These are phyloP conservation scores for Bombus affinis DNA, from an alignment of 1,140 invertebrate genomes.

Conservation along the genomic window DNA sequence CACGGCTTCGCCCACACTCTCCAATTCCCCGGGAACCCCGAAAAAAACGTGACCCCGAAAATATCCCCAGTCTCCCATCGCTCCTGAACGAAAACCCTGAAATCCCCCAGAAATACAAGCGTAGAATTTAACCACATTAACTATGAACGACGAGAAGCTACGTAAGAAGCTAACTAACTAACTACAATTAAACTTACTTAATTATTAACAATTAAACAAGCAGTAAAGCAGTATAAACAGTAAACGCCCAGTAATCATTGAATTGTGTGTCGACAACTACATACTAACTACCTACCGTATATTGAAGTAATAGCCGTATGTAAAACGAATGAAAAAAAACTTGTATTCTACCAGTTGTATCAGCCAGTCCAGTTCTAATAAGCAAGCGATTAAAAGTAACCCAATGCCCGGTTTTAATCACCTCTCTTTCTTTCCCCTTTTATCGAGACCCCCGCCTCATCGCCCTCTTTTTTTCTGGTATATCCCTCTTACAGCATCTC, in stretches of 20 bases:
- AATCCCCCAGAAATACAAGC: conserved; percentile 73
- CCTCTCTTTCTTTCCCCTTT: not conserved
- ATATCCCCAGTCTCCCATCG: not conserved
- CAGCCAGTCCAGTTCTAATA: conserved; percentile 82
- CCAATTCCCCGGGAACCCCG: conserved; percentile 36
- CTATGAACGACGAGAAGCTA: conserved; percentile 80
- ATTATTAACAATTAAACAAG: conserved; percentile 83
- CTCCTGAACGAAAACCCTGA: conserved; percentile 4
- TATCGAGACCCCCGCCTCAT: not conserved
- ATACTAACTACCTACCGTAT: conserved; percentile 83
- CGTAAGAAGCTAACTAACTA: conserved; percentile 82
- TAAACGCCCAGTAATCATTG: conserved; percentile 83
- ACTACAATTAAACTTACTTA: conserved; percentile 83
- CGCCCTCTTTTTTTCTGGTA: not conserved
- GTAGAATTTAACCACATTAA: conserved; percentile 82
- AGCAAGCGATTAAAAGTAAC: conserved; percentile 81
- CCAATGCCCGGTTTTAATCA: conserved; percentile 70
- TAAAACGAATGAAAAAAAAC: conserved; percentile 81
- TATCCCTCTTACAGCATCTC: conserved; percentile 27
- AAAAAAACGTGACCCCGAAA: not conserved
- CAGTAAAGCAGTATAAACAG: conserved; percentile 83
- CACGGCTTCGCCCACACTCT: conserved; percentile 49
- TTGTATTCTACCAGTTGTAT: conserved; percentile 83
- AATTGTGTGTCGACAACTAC: conserved; percentile 84
- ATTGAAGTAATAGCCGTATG: conserved; percentile 84